Conservation (phyloP, 2,888 invertebrate species). For the Aleiodes alternator region DNA sequence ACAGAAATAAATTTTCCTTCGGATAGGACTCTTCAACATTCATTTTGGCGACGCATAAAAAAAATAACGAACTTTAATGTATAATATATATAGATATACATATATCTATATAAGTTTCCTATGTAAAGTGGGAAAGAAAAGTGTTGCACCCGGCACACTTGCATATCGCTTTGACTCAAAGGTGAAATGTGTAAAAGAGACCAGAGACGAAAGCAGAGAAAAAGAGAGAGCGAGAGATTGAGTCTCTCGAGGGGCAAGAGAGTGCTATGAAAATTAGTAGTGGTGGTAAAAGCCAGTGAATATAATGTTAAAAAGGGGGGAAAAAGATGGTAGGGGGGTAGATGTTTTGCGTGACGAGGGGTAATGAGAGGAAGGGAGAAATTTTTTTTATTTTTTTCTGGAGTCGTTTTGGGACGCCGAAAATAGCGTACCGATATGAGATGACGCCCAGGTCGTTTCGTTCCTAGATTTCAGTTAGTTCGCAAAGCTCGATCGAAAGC, state of each 20-base stretch:
- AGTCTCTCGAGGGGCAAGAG: background rate
- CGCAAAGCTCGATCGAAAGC: conserved; percentile 74
- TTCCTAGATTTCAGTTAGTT: conserved; percentile 76
- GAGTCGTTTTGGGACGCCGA: conserved; percentile 73
- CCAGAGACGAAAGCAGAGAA: conserved; percentile 46
- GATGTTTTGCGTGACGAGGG: conserved; percentile 52
- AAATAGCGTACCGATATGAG: conserved; percentile 75
- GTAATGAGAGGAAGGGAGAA: conserved; percentile 40
- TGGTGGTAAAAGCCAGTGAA: conserved; percentile 47
- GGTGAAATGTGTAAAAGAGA: conserved; percentile 37
- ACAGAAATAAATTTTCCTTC: conserved; percentile 44
- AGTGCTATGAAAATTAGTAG: conserved; percentile 23
- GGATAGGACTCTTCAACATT: conserved; percentile 21
- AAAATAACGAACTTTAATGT: background rate
- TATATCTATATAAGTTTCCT: background rate
- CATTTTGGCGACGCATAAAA: background rate
- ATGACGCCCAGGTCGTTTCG: conserved; percentile 73
- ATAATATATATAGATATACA: background rate
- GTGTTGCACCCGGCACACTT: conserved; percentile 75
- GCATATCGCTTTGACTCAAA: conserved; percentile 51
- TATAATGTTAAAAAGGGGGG: conserved; percentile 46
- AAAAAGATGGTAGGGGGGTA: conserved; percentile 48
- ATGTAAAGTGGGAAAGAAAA: conserved; percentile 13
- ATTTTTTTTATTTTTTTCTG: conserved; percentile 64
- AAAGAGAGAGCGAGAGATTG: conserved; percentile 11